A percentile compares a stretch with the other conserved stretches of the same genome.
Evolutionary conservation across 2,888 invertebrate genomes (phyloP).

Genomic region (Nomada hirtipes): DNA sequence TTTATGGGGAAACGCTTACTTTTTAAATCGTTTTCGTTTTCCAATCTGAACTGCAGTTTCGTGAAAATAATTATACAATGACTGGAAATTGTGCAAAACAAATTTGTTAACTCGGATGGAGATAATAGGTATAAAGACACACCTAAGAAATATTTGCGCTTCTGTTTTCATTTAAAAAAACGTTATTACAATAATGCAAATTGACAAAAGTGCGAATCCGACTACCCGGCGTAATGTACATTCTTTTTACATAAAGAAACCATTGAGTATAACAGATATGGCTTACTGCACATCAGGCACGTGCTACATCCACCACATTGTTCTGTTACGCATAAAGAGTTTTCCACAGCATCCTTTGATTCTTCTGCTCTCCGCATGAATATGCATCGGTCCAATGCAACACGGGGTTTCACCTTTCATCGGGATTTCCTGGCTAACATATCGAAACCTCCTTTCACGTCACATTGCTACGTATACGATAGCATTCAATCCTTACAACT

Average conservation of each 20-base stretch:
- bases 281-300: slow-evolving; percentile 1
- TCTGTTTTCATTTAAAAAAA: no score
- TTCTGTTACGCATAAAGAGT: slow-evolving; percentile 17
- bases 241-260: neutral
- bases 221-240: neutral
- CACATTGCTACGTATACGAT: neutral
- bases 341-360: slow-evolving; percentile 34
- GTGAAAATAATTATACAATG: neutral
- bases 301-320: slow-evolving; percentile 26
- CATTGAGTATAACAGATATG: neutral
- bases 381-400: slow-evolving; percentile 37
- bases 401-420: slow-evolving; percentile 30
- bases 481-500: neutral
- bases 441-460: neutral
- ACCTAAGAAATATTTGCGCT: neutral
- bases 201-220: no score
- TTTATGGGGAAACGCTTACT: neutral
- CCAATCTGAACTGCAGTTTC: neutral
- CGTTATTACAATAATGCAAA: neutral
- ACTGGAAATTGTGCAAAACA: no score
- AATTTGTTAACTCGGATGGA: neutral
- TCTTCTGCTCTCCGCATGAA: slow-evolving; percentile 37
- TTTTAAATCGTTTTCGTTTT: neutral
- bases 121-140: neutral
- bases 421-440: slow-evolving; percentile 30